Conservation (phyloP, 2,888 invertebrate genomes). For the Athrips mouffetella region DNA sequence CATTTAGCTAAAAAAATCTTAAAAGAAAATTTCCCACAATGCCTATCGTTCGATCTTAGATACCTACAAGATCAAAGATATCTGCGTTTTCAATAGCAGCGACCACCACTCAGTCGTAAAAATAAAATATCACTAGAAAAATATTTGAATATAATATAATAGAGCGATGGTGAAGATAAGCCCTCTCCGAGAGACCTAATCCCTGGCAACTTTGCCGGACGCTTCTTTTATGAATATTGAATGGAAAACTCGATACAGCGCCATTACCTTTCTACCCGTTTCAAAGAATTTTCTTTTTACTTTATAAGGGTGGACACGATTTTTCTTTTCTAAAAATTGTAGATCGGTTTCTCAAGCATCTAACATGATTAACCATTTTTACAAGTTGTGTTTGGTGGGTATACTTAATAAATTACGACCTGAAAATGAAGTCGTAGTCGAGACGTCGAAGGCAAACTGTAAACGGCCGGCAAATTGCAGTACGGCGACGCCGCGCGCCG, state of each 20-base stretch:
- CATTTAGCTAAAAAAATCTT: neutral
- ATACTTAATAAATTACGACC: no score
- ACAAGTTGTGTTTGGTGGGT: no score
- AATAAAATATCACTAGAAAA: conserved; percentile 74
- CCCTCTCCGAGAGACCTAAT: conserved; percentile 45
- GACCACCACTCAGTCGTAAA: conserved; percentile 43
- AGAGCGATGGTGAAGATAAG: conserved; percentile 57
- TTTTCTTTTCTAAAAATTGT: neutral
- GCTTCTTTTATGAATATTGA: conserved; percentile 49
- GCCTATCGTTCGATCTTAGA: neutral
- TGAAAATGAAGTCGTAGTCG: no score
- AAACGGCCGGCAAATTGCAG: no score
- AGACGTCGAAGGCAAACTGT: no score
- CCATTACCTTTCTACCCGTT: conserved; percentile 24
- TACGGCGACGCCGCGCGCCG: no score
- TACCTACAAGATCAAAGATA: conserved; percentile 68
- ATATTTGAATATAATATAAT: conserved; percentile 66
- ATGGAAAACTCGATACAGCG: conserved; percentile 30
- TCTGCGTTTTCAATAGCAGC: conserved; percentile 28
- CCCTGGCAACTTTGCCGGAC: conserved; percentile 57
- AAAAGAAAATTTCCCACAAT: neutral
- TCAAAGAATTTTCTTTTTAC: conserved; percentile 18
- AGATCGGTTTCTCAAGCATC: no score
- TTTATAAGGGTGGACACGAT: neutral
- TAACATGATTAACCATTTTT: no score